Percentiles rank a stretch among this genome's conserved stretches.
These are phyloP conservation scores for Empidonax alnorum DNA, from an alignment of 2,113 vertebrate species.

Conservation along the genomic window DNA sequence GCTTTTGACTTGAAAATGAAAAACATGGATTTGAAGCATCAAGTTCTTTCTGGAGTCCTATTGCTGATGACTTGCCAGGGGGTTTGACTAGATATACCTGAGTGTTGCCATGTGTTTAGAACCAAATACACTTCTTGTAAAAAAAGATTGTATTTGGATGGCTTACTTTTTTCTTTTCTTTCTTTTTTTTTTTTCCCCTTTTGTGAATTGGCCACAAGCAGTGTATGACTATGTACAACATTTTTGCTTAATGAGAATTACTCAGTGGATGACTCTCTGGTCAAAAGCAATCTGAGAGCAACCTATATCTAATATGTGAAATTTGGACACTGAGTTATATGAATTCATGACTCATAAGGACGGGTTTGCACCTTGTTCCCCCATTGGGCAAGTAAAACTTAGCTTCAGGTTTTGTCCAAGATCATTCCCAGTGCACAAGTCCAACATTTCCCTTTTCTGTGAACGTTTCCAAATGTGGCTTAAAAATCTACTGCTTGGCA, in stretches of 20 bases:
- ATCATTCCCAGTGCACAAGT: neutral
- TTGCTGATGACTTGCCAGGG: neutral
- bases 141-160: neutral
- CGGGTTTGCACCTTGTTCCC: neutral
- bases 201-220: neutral
- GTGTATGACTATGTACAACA: neutral
- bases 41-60: neutral
- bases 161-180: neutral
- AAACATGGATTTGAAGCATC: neutral
- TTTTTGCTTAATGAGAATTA: neutral
- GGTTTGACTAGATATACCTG: neutral
- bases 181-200: neutral
- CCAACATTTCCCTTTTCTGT: neutral
- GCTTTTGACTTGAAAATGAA: neutral
- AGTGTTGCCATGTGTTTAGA: neutral
- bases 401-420: neutral
- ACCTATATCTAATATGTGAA: neutral
- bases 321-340: neutral
- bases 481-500: conserved; percentile 10
- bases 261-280: neutral
- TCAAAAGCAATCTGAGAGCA: neutral
- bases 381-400: neutral
- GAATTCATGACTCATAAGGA: neutral
- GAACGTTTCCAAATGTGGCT: neutral
- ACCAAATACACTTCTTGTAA: neutral